Conservation (phyloP, 2,113 vertebrate genomes). For the Tretioscincus oriximinensis region DNA sequence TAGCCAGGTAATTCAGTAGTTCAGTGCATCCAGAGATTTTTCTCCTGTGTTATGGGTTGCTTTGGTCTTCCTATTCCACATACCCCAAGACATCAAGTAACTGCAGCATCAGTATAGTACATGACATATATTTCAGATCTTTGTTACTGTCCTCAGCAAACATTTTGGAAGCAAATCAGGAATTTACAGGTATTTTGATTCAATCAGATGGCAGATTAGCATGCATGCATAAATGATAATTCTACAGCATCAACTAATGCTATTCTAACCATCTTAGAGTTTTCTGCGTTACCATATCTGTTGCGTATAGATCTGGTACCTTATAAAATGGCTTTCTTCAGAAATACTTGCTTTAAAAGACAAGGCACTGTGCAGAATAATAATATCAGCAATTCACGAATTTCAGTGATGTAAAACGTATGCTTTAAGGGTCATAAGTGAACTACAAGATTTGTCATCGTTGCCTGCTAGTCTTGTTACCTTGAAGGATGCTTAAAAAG, state of each 20-base stretch:
- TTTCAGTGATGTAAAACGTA: background rate
- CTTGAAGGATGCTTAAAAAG: background rate
- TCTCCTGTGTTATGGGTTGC: background rate
- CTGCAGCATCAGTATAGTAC: background rate
- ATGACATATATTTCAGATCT: background rate
- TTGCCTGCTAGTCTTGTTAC: background rate
- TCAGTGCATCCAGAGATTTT: background rate
- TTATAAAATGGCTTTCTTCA: background rate
- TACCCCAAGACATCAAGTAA: background rate
- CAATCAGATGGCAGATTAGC: too few relatives aligned
- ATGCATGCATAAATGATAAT: background rate
- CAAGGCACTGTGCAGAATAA: too few relatives aligned
- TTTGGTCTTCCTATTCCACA: background rate
- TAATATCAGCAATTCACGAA: background rate
- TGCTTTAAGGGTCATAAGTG: background rate
- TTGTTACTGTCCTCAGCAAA: background rate
- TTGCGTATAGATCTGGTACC: background rate
- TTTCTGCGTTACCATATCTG: background rate
- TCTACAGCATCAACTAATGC: background rate
- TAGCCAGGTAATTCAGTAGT: background rate
- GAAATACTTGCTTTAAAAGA: background rate
- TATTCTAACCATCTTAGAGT: background rate
- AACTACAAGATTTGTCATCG: too few relatives aligned
- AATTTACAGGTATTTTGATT: background rate
- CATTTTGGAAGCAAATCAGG: background rate